Base-by-base conservation (phyloP, 1,140 invertebrate species). In the Wiebesia pumilae region DNA sequence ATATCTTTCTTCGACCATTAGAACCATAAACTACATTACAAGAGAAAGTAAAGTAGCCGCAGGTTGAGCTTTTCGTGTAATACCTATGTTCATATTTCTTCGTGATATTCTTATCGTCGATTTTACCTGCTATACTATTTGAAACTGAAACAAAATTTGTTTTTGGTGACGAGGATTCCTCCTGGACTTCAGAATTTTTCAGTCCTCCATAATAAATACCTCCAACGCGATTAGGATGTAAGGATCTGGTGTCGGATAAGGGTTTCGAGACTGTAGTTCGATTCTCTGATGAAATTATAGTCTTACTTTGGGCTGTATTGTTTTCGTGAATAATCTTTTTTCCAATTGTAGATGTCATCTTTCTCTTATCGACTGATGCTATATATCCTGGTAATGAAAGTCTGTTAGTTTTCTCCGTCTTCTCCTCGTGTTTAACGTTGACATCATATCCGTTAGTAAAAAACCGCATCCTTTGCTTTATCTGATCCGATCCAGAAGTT, bases 1-100 rank as follows among this genome's bases (percentile, higher is more conserved):
- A 97, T 51, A 97, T 96, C 92, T 97, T 97, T 71, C 96, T 96
- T 88, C 95, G 95, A 58, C 96, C 96, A 90, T 97, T 96, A 0
- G 96, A 95, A 24, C 96, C 96, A 89, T 96, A 96, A 6, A 97
- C 96, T 88, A 96, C 95, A 58, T 97, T 97, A 89, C 97, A 97
- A 0, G 96, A 96, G 90, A 97, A 97, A 6, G 97, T 97, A 88
- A 97, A 97, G 89, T 97, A 97, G 51, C 97, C 97, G 91, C 97
- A 97, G 0, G 96, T 97, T 4, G 97, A 97, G 27, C 96, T 97
- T 91, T 97, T 97, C 0, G 96, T 97, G 86, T 97, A 97, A 92
- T 97, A 97, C 33, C 97, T 91, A 89, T 94, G 93, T 79, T 93
- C 93, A 62, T 93, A 94, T 73, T 95, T 95, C 86, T 93, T 93